Conservation (phyloP, 2,113 vertebrate genomes). For the Empidonax traillii region DNA sequence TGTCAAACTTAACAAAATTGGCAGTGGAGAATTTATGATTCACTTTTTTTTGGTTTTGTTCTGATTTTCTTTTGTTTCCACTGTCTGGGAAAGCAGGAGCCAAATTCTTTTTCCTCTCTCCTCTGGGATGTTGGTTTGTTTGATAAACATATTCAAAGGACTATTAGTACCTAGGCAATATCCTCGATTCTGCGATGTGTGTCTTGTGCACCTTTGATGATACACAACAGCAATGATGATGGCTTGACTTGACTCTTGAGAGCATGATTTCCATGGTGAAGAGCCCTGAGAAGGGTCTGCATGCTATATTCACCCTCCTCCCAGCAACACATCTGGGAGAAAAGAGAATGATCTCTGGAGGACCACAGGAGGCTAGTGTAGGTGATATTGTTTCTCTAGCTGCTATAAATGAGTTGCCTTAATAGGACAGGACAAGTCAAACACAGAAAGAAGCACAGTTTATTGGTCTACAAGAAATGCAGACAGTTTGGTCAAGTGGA, state of each 20-base stretch:
- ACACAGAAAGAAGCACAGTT: not conserved
- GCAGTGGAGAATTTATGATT: not conserved
- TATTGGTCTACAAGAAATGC: not conserved
- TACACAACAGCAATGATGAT: not conserved
- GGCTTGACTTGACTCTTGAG: not conserved
- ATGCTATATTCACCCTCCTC: not conserved
- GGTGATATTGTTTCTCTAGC: not conserved
- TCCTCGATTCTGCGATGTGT: not conserved
- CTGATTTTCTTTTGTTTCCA: not conserved
- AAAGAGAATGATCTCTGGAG: not conserved
- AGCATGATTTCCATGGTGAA: not conserved
- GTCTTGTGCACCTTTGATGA: not conserved
- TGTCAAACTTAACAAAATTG: not conserved
- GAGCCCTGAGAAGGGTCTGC: not conserved
- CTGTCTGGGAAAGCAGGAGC: not conserved
- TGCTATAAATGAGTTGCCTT: not conserved
- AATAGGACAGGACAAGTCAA: not conserved
- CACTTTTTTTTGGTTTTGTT: not conserved
- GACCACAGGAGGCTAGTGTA: not conserved
- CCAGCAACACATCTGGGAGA: not conserved
- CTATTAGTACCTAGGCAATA: not conserved
- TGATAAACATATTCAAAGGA: not conserved
- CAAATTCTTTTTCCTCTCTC: not conserved
- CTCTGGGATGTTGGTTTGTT: not conserved
- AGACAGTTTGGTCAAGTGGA: not conserved